Conservation (phyloP, 2,888 invertebrate genomes). For the Ecliptopera silaceata region DNA sequence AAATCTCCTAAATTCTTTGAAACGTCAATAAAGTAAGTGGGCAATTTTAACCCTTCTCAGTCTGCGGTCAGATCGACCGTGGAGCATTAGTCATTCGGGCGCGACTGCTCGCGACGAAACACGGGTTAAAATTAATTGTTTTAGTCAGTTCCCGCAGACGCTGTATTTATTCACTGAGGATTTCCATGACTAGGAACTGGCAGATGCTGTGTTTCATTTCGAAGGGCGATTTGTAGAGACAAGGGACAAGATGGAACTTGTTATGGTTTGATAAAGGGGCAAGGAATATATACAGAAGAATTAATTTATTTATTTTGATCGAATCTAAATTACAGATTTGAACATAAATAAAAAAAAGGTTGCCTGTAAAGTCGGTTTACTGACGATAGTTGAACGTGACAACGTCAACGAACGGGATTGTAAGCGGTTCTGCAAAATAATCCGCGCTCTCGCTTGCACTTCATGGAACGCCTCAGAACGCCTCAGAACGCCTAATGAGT, state of each 20-base stretch:
- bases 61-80: conserved; percentile 21
- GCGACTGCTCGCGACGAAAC: conserved; percentile 29
- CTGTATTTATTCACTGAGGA: conserved; percentile 11
- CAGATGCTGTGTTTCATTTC: background rate
- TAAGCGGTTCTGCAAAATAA: too few species aligned
- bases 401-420: too few species aligned
- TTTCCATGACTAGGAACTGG: background rate
- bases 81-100: conserved; percentile 28
- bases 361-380: too few species aligned
- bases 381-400: too few species aligned
- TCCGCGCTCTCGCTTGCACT: too few species aligned
- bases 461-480: too few species aligned
- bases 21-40: conserved; percentile 25
- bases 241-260: background rate
- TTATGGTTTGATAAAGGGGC: too few species aligned
- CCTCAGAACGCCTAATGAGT: too few species aligned
- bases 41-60: conserved; percentile 34
- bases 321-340: too few species aligned
- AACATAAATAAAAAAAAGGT: too few species aligned
- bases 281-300: too few species aligned
- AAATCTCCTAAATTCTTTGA: background rate
- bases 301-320: too few species aligned
- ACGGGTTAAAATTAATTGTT: conserved; percentile 28
- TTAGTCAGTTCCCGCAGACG: conserved; percentile 9
- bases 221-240: background rate